Evolutionary conservation across 2,888 invertebrate genomes (phyloP), one percentile per base, ranked within the genome.

Genomic region (Thalpophila matura): DNA sequence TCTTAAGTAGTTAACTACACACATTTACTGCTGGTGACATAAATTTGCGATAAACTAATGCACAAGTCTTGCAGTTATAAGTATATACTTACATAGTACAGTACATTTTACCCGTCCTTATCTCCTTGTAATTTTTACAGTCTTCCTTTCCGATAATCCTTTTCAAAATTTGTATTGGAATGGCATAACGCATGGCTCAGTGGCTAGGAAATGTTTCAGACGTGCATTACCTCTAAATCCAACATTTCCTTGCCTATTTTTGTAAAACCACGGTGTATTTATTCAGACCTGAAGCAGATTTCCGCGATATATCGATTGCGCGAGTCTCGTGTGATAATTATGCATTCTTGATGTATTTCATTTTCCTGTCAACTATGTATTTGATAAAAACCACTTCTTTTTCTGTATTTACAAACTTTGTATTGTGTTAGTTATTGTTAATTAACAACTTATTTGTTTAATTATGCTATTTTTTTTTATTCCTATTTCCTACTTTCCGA

Each of bases 11-110:
- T 45, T 38, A 38, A 45, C 24, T 38, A 45, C 26, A n/a, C 33
- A 16, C 27, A 38, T 54, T 37, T n/a, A 33, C n/a, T 37, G 2
- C 22, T 33, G 6, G 16, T 55, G 31, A 31, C 31, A 62, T 38
- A 56, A 31, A 9, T 10, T 24, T 10, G 55, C 27, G 63, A 63
- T 63, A 63, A 40, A 33, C 4, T n/a, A 50, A 46, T 38, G 9
- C 27, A 16, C 10, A 24, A 42, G 10, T 38, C n/a, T 22, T 10
- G 2, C 29, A 14, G 14, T 7, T 26, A 3, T 31, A 6, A n/a
- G 20, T 18, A 10, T 59, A 3, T 14, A 35, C n/a, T n/a, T n/a
- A n/a, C n/a, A n/a, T n/a, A n/a, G n/a, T n/a, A 29, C 58, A 16
- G 22, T 57, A 14, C 10, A 22, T 2, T 55, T 56, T 31, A 55